Evolutionary conservation across 2,888 invertebrate genomes (phyloP).

Genomic region (Bombylius discolor): DNA sequence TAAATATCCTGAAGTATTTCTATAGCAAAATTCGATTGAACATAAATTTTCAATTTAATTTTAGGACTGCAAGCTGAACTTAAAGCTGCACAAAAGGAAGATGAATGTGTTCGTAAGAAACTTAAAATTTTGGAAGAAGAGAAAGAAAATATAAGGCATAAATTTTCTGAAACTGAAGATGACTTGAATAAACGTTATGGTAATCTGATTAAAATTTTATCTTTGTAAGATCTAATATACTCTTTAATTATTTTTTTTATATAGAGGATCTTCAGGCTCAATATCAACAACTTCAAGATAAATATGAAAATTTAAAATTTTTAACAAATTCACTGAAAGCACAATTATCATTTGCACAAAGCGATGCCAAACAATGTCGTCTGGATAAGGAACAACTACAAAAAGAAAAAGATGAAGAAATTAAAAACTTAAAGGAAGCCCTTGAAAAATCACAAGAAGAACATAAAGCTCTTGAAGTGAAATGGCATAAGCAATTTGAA

Average conservation of each 20-base stretch:
- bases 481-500: constrained; percentile 52
- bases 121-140: constrained; percentile 33
- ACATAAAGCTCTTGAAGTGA: constrained; percentile 42
- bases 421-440: constrained; percentile 41
- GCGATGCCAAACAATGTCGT: constrained; percentile 26
- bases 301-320: constrained; percentile 39
- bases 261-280: constrained; percentile 37
- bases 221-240: not conserved
- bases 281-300: constrained; percentile 38
- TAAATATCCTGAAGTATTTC: constrained; percentile 15
- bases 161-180: constrained; percentile 31
- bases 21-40: not conserved
- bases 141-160: constrained; percentile 28
- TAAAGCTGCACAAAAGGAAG: constrained; percentile 32
- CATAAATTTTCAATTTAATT: not conserved
- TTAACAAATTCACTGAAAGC: constrained; percentile 30
- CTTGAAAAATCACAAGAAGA: constrained; percentile 46
- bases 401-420: constrained; percentile 40
- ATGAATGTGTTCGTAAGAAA: constrained; percentile 33
- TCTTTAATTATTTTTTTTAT: not conserved
- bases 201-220: constrained; percentile 6
- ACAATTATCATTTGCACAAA: constrained; percentile 30
- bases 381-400: constrained; percentile 37
- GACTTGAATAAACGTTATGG: constrained; percentile 32
- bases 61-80: constrained; percentile 35